These are phyloP conservation scores for Sebastes vulpes DNA, from an alignment of 2,797 vertebrate genomes.

Conservation along the genomic window DNA sequence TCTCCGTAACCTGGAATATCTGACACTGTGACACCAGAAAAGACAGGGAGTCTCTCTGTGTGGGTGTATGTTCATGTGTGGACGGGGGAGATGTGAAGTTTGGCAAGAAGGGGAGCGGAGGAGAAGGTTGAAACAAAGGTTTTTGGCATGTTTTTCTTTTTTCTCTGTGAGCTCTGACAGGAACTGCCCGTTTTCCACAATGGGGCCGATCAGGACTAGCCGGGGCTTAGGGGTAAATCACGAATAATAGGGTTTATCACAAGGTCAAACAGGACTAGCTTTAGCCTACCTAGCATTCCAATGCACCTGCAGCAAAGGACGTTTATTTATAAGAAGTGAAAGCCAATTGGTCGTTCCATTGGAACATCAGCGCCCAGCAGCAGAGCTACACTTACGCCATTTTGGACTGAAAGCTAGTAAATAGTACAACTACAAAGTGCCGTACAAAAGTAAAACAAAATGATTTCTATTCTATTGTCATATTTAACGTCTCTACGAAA, in stretches of 20 bases:
- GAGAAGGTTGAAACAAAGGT: slow-evolving; percentile 4
- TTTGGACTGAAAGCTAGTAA: too few relatives aligned
- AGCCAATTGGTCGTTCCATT: too few relatives aligned
- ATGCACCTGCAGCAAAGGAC: too few relatives aligned
- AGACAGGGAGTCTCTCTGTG: neutral
- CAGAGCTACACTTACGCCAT: too few relatives aligned
- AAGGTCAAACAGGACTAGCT: slow-evolving; percentile 6
- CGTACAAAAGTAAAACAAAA: too few relatives aligned
- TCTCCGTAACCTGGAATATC: slow-evolving; percentile 80
- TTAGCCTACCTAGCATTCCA: neutral
- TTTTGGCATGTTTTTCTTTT: slow-evolving; percentile 32
- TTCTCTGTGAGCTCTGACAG: slow-evolving; percentile 32
- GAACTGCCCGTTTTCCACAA: neutral
- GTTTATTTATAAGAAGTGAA: too few relatives aligned
- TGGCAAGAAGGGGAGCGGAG: neutral
- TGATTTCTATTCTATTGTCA: too few relatives aligned
- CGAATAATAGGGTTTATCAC: slow-evolving; percentile 17
- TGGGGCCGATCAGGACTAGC: neutral
- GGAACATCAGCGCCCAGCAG: too few relatives aligned
- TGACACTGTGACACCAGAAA: slow-evolving; percentile 72
- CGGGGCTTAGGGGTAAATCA: neutral
- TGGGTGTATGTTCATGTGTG: slow-evolving; percentile 3
- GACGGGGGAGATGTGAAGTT: slow-evolving; percentile 37
- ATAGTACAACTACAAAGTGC: too few relatives aligned
- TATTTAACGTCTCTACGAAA: too few relatives aligned